phyloP scores from a whole-genome alignment of 2,888 invertebrate species.

The Netelia melanura region DNA sequence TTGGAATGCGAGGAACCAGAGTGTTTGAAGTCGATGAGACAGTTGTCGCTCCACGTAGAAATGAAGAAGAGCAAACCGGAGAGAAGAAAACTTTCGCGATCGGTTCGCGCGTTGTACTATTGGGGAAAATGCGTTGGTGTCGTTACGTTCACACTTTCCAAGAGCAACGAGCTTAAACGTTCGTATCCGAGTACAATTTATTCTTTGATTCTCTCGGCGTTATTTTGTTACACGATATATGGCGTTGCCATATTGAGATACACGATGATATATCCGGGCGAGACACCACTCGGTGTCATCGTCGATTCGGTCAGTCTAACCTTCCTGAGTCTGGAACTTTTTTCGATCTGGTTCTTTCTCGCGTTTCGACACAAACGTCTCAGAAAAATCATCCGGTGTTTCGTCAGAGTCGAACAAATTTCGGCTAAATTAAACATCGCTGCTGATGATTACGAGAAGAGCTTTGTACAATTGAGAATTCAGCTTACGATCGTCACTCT shows the following conservation, averaged over 20 bases:
- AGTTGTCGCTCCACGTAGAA: not conserved
- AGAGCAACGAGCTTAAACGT: conserved; percentile 6
- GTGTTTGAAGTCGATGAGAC: not conserved
- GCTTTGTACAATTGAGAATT: conserved; percentile 9
- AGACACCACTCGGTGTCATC: conserved; percentile 8
- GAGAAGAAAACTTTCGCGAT: not conserved
- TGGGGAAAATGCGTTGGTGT: conserved; percentile 40
- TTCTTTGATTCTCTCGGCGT: not conserved
- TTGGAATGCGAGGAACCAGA: not conserved
- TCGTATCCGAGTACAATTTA: conserved; percentile 25
- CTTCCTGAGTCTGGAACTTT: not conserved
- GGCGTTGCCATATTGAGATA: not conserved
- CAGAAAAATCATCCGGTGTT: not conserved
- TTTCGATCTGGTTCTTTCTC: not conserved
- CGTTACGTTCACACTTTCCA: conserved; percentile 1
- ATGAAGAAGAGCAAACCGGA: not conserved
- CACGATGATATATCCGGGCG: not conserved
- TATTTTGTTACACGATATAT: conserved; percentile 5
- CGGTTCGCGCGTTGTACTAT: conserved; percentile 6
- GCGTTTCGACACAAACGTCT: conserved; percentile 6
- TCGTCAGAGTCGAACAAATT: conserved; percentile 3
- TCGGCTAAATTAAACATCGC: not conserved
- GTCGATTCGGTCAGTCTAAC: not conserved
- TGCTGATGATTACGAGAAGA: conserved; percentile 6
- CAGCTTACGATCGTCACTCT: not conserved